A percentile compares a stretch with the other conserved stretches of the same genome.
These are phyloP conservation scores for Indicator maculatus DNA, from an alignment of 2,113 vertebrate genomes.

Conservation along the genomic window DNA sequence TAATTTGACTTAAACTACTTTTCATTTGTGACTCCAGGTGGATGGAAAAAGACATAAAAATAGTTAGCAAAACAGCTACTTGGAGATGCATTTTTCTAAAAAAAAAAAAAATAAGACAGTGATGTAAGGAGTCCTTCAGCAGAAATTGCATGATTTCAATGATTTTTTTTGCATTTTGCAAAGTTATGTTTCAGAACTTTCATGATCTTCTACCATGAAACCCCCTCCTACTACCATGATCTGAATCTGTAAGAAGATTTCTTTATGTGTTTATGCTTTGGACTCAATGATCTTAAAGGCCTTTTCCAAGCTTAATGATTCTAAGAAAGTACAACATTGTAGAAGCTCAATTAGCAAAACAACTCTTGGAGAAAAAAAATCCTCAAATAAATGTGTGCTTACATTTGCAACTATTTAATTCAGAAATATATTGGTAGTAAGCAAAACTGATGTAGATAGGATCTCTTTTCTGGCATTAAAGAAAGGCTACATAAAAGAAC, in stretches of 20 bases:
- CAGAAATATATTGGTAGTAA: neutral
- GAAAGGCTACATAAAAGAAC: neutral
- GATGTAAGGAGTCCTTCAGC: neutral
- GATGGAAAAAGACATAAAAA: neutral
- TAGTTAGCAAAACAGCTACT: neutral
- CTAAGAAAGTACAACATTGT: neutral
- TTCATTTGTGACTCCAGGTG: neutral
- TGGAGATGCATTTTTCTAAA: neutral
- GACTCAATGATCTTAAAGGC: no score
- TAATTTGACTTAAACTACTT: neutral
- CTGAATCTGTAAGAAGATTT: neutral
- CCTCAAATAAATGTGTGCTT: neutral
- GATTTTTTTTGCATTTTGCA: neutral
- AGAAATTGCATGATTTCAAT: neutral
- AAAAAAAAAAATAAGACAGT: neutral
- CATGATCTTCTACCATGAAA: neutral
- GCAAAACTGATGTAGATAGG: neutral
- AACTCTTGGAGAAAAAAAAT: neutral
- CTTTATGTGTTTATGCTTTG: neutral
- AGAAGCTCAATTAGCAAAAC: neutral
- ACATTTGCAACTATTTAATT: neutral
- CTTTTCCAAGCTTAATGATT: no score
- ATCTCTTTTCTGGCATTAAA: neutral
- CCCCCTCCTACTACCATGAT: neutral
- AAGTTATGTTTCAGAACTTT: neutral